Conservation (phyloP, 2,797 vertebrate genomes). For the Merluccius polli region DNA sequence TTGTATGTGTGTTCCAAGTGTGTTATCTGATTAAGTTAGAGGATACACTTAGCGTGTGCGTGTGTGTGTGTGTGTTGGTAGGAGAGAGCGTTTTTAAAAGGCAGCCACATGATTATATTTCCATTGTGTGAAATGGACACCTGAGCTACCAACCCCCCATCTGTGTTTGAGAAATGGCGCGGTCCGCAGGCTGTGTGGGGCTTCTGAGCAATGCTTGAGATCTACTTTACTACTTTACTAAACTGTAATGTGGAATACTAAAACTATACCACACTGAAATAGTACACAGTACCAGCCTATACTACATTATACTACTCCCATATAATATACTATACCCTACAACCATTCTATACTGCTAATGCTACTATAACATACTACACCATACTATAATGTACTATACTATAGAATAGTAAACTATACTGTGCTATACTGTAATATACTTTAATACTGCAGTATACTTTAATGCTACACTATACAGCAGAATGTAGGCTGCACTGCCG, state of each 20-base stretch:
- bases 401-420: too few species aligned
- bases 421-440: too few species aligned
- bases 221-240: not conserved
- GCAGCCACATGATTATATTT: constrained; percentile 46
- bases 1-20: not conserved
- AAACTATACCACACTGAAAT: too few species aligned
- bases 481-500: not conserved
- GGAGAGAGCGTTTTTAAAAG: constrained; percentile 15
- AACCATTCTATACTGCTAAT: too few species aligned
- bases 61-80: constrained; percentile 11
- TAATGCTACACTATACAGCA: not conserved
- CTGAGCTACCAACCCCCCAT: constrained; percentile 38
- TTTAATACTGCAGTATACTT: too few species aligned
- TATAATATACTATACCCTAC: too few species aligned
- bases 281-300: too few species aligned
- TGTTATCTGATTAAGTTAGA: not conserved
- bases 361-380: too few species aligned
- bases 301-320: too few species aligned
- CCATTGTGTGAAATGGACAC: constrained; percentile 53
- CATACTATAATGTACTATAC: too few species aligned
- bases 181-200: constrained; percentile 24
- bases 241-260: too few species aligned
- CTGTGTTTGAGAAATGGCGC: constrained; percentile 12
- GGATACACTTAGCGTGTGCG: not conserved
- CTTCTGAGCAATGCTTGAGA: not conserved